Conservation (phyloP, 2,797 vertebrate genomes). For the Garrulus glandarius region DNA sequence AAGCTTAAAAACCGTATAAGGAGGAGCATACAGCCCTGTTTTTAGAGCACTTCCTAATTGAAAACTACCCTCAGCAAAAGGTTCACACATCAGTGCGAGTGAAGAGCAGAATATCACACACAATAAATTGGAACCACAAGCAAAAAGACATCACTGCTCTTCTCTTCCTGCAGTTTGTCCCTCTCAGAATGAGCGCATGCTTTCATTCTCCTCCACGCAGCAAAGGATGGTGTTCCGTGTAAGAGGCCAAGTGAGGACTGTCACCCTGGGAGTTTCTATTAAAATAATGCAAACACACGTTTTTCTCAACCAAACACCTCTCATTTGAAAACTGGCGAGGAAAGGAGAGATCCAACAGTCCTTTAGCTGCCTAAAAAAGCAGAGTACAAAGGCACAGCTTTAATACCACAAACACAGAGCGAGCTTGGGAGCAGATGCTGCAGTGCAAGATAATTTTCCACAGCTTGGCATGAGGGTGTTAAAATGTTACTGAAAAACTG, state of each 20-base stretch:
- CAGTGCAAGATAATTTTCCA: constrained; percentile 2
- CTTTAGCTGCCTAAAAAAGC: not conserved
- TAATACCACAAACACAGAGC: not conserved
- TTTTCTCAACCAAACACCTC: not conserved
- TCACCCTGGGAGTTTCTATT: not conserved
- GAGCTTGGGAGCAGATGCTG: not conserved
- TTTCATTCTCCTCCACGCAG: not conserved
- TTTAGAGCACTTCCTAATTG: not conserved
- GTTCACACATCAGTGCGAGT: not conserved
- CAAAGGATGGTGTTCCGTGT: not conserved
- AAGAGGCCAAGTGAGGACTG: not conserved
- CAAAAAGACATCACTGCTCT: not conserved
- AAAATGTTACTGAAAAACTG: not conserved
- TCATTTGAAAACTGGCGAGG: not conserved
- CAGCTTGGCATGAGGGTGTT: not conserved
- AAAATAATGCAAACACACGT: not conserved
- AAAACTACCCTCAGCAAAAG: not conserved
- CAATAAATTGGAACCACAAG: not conserved
- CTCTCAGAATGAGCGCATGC: fast-evolving
- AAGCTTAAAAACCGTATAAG: not conserved
- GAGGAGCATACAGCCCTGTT: not conserved
- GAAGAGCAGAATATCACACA: not conserved
- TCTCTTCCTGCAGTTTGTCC: not conserved
- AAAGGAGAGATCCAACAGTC: not conserved
- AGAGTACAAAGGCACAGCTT: not conserved